phyloP scores from a whole-genome alignment of 2,797 vertebrate genomes.

The Craterocephalus amniculus region DNA sequence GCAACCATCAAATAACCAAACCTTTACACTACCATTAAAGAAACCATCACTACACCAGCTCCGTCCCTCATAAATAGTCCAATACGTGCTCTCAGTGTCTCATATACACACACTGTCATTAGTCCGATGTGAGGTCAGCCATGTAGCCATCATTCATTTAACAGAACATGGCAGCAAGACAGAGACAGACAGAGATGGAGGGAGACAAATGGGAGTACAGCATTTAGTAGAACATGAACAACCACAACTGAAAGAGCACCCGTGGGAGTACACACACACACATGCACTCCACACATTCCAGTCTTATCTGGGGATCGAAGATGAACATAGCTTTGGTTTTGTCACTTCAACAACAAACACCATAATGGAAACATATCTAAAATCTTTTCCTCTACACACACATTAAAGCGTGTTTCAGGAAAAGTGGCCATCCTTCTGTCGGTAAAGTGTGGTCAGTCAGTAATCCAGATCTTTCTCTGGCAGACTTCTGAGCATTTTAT shows the following conservation, averaged over 20 bases:
- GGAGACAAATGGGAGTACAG: constrained; percentile 57
- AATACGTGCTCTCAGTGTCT: background rate
- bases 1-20: background rate
- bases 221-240: constrained; percentile 59
- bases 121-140: constrained; percentile 63
- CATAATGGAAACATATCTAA: constrained; percentile 42
- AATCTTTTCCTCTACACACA: background rate
- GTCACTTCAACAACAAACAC: constrained; percentile 40
- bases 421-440: background rate
- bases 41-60: constrained; percentile 10
- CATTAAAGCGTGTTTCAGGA: background rate
- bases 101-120: constrained; percentile 24
- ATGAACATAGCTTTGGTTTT: constrained; percentile 38
- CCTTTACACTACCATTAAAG: background rate
- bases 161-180: constrained; percentile 53
- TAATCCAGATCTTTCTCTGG: too few relatives aligned
- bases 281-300: constrained; percentile 34
- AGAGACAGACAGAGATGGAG: constrained; percentile 36
- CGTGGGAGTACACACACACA: constrained; percentile 23
- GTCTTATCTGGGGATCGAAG: constrained; percentile 47
- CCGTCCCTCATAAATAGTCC: constrained; percentile 9
- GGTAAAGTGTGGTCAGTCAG: too few relatives aligned
- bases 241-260: constrained; percentile 22
- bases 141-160: constrained; percentile 59
- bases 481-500: too few relatives aligned